Conservation (phyloP, 1,140 invertebrate species). For the Drosophila bifasciata region DNA sequence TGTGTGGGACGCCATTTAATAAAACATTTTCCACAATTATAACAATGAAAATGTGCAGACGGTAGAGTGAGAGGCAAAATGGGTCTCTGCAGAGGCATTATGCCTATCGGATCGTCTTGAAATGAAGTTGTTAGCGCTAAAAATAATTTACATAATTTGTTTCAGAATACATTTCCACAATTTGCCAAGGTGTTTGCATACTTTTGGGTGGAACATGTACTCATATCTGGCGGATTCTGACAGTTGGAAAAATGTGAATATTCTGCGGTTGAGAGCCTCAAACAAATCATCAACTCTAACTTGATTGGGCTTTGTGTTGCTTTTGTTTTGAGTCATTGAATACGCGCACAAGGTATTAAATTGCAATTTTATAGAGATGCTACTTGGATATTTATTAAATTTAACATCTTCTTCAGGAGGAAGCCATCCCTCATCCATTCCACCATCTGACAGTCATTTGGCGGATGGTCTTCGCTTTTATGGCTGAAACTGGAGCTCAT, state of each 20-base stretch:
- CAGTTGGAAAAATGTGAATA: constrained; percentile 13
- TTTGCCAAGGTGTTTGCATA: constrained; percentile 27
- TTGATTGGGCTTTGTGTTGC: constrained; percentile 27
- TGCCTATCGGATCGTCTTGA: constrained; percentile 66
- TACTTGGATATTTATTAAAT: constrained; percentile 70
- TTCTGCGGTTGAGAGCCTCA: not conserved
- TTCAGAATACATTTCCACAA: constrained; percentile 57
- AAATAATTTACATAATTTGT: constrained; percentile 76
- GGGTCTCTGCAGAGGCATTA: constrained; percentile 25
- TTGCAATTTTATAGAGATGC: constrained; percentile 40
- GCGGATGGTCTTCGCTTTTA: not conserved
- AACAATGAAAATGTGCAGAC: constrained; percentile 8
- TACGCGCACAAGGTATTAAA: constrained; percentile 48
- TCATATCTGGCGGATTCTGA: constrained; percentile 7
- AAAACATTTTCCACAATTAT: constrained; percentile 65
- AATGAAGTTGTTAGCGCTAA: constrained; percentile 69
- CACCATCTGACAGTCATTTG: constrained; percentile 30
- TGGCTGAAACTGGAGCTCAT: constrained; percentile 50
- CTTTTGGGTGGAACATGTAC: constrained; percentile 26
- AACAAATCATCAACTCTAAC: constrained; percentile 19
- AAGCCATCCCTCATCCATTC: not conserved
- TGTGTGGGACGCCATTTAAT: constrained; percentile 68
- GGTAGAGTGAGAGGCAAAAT: not conserved
- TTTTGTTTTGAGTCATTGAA: constrained; percentile 39
- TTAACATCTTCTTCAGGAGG: constrained; percentile 46